Percentiles rank a stretch among this genome's conserved stretches.
Conservation (phyloP, 2,888 invertebrate genomes). For the Pseudanteris insignis region DNA sequence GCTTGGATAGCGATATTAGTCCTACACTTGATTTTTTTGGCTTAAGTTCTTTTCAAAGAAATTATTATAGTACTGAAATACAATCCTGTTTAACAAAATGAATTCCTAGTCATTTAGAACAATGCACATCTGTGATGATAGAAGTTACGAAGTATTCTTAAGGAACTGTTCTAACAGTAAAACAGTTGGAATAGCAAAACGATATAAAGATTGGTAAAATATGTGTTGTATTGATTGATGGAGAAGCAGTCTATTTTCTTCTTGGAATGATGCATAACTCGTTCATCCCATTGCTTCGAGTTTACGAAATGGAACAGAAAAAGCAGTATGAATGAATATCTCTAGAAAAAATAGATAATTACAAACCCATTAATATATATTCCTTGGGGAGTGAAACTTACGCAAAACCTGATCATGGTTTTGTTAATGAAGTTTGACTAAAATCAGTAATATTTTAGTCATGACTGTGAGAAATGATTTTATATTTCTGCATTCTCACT, state of each 20-base stretch:
- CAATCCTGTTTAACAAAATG: slow-evolving; percentile 1
- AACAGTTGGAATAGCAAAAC: slow-evolving; percentile 11
- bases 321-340: slow-evolving; percentile 21
- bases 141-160: slow-evolving; percentile 33
- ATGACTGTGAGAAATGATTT: not conserved
- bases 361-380: slow-evolving; percentile 7
- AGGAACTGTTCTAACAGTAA: slow-evolving; percentile 19
- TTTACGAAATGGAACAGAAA: slow-evolving; percentile 14
- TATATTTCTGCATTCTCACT: no score
- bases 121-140: slow-evolving; percentile 16
- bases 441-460: not conserved
- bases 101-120: not conserved
- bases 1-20: slow-evolving; percentile 20
- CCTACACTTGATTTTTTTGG: slow-evolving; percentile 10
- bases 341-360: slow-evolving; percentile 1
- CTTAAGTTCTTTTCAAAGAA: slow-evolving; percentile 5
- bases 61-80: slow-evolving; percentile 16
- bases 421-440: not conserved
- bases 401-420: slow-evolving; percentile 10
- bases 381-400: not conserved
- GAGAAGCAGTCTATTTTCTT: not conserved
- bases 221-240: not conserved
- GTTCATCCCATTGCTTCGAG: not conserved
- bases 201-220: not conserved
- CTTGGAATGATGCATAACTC: not conserved